A percentile compares a stretch with the other conserved stretches of the same genome.
These are phyloP conservation scores for Ametastegia equiseti DNA, from an alignment of 2,888 invertebrate genomes.

Conservation along the genomic window DNA sequence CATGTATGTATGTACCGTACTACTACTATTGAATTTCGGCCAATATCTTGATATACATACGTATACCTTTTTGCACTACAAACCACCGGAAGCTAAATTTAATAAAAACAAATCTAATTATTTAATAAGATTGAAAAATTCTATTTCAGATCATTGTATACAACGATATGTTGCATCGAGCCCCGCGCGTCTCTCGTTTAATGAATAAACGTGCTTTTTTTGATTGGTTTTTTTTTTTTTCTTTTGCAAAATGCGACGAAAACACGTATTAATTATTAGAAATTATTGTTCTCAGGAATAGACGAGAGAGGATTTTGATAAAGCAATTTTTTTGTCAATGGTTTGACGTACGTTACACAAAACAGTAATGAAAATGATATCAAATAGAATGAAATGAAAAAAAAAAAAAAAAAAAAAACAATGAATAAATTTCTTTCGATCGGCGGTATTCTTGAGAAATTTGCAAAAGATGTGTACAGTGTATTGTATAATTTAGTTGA, in stretches of 20 bases:
- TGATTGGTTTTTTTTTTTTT: not conserved
- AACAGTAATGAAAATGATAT: too few relatives aligned
- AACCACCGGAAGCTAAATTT: not conserved
- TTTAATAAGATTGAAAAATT: too few relatives aligned
- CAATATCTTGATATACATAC: not conserved
- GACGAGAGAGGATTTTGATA: not conserved
- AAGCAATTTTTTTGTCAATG: not conserved
- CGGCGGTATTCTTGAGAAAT: conserved; percentile 41
- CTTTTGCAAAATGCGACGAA: not conserved
- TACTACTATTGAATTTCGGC: too few relatives aligned
- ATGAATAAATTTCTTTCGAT: not conserved
- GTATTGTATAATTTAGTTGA: not conserved
- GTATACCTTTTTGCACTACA: not conserved
- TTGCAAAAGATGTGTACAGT: conserved; percentile 15
- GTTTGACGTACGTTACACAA: not conserved
- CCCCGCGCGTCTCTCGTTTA: not conserved
- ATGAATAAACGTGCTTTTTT: not conserved
- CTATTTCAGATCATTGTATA: not conserved
- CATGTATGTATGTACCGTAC: conserved; percentile 23
- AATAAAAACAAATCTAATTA: not conserved
- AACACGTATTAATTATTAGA: not conserved
- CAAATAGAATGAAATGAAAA: not conserved
- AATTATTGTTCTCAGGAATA: not conserved
- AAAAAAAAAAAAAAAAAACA: not conserved
- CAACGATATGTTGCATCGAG: conserved; percentile 12